These are phyloP conservation scores for Pomatorhinus ruficollis DNA, from an alignment of 2,113 vertebrate genomes.

Conservation along the genomic window DNA sequence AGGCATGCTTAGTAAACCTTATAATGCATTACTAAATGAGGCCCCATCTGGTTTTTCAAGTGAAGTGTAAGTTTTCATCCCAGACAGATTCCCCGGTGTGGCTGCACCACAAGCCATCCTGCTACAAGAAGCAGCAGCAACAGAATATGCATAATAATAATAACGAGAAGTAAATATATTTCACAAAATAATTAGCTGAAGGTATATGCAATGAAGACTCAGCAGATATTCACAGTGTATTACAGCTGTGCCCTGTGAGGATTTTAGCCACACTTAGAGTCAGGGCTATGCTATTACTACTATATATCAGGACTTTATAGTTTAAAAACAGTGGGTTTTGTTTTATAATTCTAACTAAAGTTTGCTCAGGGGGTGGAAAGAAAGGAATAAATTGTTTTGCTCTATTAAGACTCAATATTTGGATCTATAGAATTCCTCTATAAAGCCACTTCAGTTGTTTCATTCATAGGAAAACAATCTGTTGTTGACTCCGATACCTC, in stretches of 20 bases:
- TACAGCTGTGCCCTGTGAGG: background rate
- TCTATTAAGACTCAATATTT: background rate
- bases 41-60: background rate
- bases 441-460: background rate
- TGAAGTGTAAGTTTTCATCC: background rate
- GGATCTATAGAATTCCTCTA: background rate
- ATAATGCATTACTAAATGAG: background rate
- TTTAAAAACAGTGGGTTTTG: background rate
- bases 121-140: background rate
- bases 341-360: background rate
- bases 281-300: background rate
- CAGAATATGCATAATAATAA: background rate
- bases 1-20: background rate
- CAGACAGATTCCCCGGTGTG: background rate
- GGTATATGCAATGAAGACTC: background rate
- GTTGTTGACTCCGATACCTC: background rate
- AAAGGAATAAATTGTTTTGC: background rate
- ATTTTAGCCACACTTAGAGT: background rate
- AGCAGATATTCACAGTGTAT: background rate
- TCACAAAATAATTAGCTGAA: background rate
- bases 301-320: background rate
- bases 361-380: background rate
- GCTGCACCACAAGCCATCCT: background rate
- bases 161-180: background rate
- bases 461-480: background rate